Conservation (phyloP, 2,113 vertebrate genomes). For the Oreochromis aureus region DNA sequence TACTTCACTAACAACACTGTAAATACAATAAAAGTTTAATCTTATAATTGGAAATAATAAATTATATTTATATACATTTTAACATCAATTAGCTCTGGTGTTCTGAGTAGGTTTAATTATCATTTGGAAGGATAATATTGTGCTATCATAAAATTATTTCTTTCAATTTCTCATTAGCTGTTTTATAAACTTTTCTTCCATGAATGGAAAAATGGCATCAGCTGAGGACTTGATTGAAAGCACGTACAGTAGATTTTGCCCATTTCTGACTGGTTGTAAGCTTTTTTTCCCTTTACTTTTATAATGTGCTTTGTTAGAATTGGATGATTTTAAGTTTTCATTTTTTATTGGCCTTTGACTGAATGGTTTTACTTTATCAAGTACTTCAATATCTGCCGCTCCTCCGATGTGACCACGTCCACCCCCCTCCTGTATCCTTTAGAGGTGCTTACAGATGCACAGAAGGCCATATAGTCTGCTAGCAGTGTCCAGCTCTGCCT, state of each 20-base stretch:
- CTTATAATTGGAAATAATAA: neutral
- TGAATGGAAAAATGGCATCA: neutral
- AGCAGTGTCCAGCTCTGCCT: conserved; percentile 7
- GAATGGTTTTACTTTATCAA: neutral
- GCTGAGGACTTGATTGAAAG: neutral
- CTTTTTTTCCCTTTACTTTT: neutral
- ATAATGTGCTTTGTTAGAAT: neutral
- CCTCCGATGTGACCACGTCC: neutral
- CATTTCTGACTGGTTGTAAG: neutral
- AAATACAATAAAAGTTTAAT: neutral
- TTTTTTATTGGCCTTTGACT: neutral
- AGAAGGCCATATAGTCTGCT: neutral
- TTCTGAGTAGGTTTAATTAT: neutral
- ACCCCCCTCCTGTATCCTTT: neutral
- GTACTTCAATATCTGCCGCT: neutral
- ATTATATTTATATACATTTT: neutral
- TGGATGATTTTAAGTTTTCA: neutral
- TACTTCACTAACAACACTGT: neutral
- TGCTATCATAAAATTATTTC: neutral
- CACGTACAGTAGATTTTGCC: neutral
- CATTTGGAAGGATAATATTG: neutral
- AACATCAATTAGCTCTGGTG: neutral
- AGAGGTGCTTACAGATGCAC: neutral
- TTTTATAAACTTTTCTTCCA: neutral
- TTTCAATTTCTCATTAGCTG: neutral